phyloP scores from a whole-genome alignment of 1,140 invertebrate species.

The Drosophila watanabei region DNA sequence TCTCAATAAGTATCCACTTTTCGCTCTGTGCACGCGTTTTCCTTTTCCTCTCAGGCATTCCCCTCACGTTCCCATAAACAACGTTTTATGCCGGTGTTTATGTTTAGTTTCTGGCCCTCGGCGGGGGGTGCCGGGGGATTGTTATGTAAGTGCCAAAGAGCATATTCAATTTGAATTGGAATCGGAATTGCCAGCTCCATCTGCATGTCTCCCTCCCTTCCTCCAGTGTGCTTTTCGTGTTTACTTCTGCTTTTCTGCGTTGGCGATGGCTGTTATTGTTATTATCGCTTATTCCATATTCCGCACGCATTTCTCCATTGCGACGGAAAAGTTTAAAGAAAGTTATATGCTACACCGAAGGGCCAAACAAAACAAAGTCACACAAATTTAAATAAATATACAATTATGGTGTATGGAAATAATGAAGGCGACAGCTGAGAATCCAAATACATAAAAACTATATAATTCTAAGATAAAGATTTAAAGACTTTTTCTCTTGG shows the following conservation, averaged over 20 bases:
- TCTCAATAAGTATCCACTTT: background rate
- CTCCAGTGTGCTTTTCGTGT: background rate
- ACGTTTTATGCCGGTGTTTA: constrained; percentile 73
- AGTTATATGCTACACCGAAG: constrained; percentile 26
- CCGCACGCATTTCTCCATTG: constrained; percentile 30
- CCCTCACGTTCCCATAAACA: constrained; percentile 67
- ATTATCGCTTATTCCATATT: constrained; percentile 50
- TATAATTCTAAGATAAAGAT: background rate
- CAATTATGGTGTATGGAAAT: constrained; percentile 26
- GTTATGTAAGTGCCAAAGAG: constrained; percentile 69
- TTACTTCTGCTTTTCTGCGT: background rate
- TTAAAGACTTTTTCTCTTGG: background rate
- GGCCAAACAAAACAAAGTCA: constrained; percentile 20
- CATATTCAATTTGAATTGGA: constrained; percentile 73
- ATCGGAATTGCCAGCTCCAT: constrained; percentile 30
- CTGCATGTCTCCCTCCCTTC: background rate
- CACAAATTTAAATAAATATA: constrained; percentile 33
- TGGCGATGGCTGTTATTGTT: constrained; percentile 6
- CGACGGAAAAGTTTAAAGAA: constrained; percentile 51
- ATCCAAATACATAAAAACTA: background rate
- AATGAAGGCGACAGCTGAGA: background rate
- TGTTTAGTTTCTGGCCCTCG: constrained; percentile 45
- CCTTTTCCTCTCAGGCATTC: constrained; percentile 23
- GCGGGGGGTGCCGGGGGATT: constrained; percentile 1
- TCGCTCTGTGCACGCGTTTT: constrained; percentile 1